Evolutionary conservation across 2,888 invertebrate genomes (phyloP), one percentile per base, ranked within the genome.

Genomic region (Chrysomela aeneicollis): DNA sequence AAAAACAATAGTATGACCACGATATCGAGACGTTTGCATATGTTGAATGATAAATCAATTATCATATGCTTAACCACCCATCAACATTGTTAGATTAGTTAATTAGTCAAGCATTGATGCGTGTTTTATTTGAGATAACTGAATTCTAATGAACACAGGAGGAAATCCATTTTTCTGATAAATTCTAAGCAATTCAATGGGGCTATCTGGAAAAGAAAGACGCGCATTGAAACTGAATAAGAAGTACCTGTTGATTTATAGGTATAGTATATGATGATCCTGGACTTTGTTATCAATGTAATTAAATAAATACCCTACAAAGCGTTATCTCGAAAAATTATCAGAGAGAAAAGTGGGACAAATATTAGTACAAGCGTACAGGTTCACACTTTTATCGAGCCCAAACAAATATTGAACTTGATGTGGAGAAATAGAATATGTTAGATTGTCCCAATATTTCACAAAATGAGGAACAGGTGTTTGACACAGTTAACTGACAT

Each of bases 351-450:
- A 22, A 51, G 22, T 1, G 21, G 30, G 22, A 12, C 51, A 53
- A 53, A 53, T 53, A 53, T 15, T 21, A 55, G 55, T 12, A 46
- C 18, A 57, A 57, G 15, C 32, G 32, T 10, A 42, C 57, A 57
- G 46, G 57, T 57, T 46, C 26, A 32, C 46, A 30, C 46, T 57
- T n/a, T n/a, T 57, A 57, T 57, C 57, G 17, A 57, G 26, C 8
- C 42, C 2, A 37, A 55, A n/a, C 57, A 57, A 57, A 57, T 57
- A 57, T 57, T 57, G 57, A 57, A 57, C 57, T 17, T 26, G 30
- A 57, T 57, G 26, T 46, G 57, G 30, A 46, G 18, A 57, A 22
- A 42, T 30, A n/a, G 18, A 26, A 12, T 46, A 57, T 46, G 3
- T 26, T 17, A 54, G 22, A 37, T 9, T 53, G 18, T 19, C 37